Evolutionary conservation across 2,888 invertebrate genomes (phyloP), one percentile per base, ranked within the genome.

Genomic region (Oegoconia quadripuncta): DNA sequence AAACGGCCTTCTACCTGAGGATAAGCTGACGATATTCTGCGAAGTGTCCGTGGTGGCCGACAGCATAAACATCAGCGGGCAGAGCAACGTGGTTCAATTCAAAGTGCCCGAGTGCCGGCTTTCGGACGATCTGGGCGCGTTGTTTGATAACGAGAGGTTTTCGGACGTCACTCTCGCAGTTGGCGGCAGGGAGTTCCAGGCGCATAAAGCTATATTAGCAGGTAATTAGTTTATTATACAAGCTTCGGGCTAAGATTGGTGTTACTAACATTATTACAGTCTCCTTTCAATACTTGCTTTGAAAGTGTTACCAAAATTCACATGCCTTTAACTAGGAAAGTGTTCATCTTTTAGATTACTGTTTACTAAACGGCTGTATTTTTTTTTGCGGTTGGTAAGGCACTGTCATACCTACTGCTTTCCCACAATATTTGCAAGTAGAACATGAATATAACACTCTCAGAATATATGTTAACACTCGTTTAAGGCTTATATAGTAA

Each of bases 21-120:
- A 99, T 82, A 98, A 98, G 89, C 90, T 99, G 78, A 99, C 99
- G 76, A 98, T 99, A 90, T 99, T 98, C 90, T 99, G 99, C 89
- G 98, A 99, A 91, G 98, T 94, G 82, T 88, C 88, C 40, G 99
- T 99, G 29, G 99, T 99, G 34, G 98, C 99, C 42, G 99, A 99
- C 88, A 98, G 98, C 86, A 97, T 99, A 67, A 99, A 99, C 90
- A 97, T 99, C 70, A 98, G 98, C 63, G 99, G 99, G 52, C 99
- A 99, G 89, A 97, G 97, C 70, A 98, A 97, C 83, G 96, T 97
- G 70, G 95, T 97, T 64, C 98, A 98, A 83, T 98, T 98, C 83
- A 98, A 98, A 14, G 96, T 96, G 69, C 96, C 96, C 57, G 96
- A 96, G 89, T 99, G 93, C 90, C 95, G 92, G 82, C 91, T 93